Base-by-base conservation (phyloP, 64 coral and sea anemone species). In the Montipora efflorescens region DNA sequence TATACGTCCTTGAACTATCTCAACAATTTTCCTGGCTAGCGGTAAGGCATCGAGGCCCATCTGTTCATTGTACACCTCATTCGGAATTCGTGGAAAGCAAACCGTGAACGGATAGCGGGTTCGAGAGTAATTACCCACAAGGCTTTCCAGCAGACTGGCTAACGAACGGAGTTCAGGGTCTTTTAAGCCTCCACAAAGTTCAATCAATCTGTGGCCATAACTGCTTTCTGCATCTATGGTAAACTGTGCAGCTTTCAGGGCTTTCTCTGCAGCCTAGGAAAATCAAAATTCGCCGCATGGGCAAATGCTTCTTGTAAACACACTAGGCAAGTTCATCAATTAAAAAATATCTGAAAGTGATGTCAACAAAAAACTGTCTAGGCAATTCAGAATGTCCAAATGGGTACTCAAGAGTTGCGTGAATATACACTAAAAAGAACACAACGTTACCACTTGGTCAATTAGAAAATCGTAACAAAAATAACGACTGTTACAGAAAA, bases 211-310 rank as follows among this genome's bases (percentile, higher is more conserved):
- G 78, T 95, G 90, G 20, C 76, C 61, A 16, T 87, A 87, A 15
- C 61, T 88, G 59, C 87, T 95, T 57, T 95, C 83, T 22, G 77
- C 94, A 53, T 95, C 94, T 4, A 88, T 19, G 73, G 87, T 69
- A 16, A 88, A 95, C 51, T 95, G 75, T 12, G 94, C 90, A 75
- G 94, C 94, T 81, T 95, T 95, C 45, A 95, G 67, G 22, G 94
- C 90, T 80, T 95, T 92, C 76, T 95, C 94, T 81, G 90, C 84
- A 11, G 94, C 90, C 94, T 95, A 47, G 7, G 59, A 62, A 47
- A 73, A 85, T 18, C 45, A 47, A 48, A 74, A 28, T 74, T 68
- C 64, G 64, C 64, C 18, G 64, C 18, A 18, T 18, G 4, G 64
- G 53, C 4, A 57, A 57, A 57, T 57, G 53, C 53, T 6, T 57